phyloP scores from a whole-genome alignment of 1,140 invertebrate genomes.

The Anastrepha obliqua region DNA sequence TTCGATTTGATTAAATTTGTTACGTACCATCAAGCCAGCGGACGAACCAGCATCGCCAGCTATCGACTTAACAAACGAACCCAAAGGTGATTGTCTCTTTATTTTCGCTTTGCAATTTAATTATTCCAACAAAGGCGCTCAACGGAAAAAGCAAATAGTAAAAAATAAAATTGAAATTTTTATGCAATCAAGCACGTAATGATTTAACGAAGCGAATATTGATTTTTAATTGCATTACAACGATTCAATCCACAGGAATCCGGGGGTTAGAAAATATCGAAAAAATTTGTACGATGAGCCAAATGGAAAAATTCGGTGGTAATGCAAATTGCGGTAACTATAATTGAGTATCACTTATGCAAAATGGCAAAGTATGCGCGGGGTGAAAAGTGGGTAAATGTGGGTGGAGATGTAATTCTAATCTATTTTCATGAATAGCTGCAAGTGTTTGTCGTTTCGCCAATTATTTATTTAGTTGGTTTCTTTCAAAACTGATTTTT shows the following conservation, averaged over 20 bases:
- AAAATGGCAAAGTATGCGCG: not conserved
- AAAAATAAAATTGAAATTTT: constrained; percentile 16
- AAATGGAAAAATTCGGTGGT: constrained; percentile 2
- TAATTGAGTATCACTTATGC: constrained; percentile 39
- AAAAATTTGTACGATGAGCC: not conserved
- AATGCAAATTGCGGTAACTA: constrained; percentile 47
- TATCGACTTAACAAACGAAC: constrained; percentile 25
- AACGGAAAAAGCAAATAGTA: constrained; percentile 22
- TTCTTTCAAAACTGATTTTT: not conserved
- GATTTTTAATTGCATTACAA: constrained; percentile 53
- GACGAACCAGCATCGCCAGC: not conserved
- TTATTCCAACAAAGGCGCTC: constrained; percentile 44
- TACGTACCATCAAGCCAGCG: not conserved
- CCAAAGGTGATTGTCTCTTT: constrained; percentile 27
- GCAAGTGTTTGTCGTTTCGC: not conserved
- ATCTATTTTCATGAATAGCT: too few species aligned
- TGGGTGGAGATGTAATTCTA: not conserved
- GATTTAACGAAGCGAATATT: constrained; percentile 50
- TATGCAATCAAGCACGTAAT: constrained; percentile 52
- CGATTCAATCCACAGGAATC: constrained; percentile 44
- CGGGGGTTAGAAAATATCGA: not conserved
- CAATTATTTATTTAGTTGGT: not conserved
- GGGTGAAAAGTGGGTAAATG: not conserved
- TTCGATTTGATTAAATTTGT: not conserved
- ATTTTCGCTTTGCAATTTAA: constrained; percentile 22